These are phyloP conservation scores for Oreochromis niloticus DNA, from an alignment of 2,113 vertebrate genomes.

Conservation along the genomic window DNA sequence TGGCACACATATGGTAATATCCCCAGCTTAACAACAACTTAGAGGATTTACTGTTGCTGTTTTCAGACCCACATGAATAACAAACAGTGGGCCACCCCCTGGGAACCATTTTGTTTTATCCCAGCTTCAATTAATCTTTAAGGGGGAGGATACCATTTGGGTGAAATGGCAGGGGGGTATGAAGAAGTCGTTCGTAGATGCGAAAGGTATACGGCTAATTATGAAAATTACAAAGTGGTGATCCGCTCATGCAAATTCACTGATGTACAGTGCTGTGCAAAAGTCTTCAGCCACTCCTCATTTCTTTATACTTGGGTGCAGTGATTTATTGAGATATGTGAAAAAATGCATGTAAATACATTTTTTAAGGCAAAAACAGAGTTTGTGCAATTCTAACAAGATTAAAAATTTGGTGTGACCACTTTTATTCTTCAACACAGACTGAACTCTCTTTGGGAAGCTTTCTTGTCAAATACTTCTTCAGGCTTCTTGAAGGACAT, in stretches of 20 bases:
- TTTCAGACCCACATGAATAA: conserved; percentile 82
- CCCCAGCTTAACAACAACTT: conserved; percentile 80
- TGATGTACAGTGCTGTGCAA: not conserved
- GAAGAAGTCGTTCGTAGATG: conserved; percentile 56
- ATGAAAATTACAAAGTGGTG: conserved; percentile 66
- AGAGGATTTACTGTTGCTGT: conserved; percentile 81
- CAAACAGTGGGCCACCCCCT: conserved; percentile 81
- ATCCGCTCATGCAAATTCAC: conserved; percentile 54
- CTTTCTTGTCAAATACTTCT: not conserved
- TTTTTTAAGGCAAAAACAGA: not conserved
- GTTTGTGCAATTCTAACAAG: not conserved
- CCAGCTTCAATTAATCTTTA: conserved; percentile 83
- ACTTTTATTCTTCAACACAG: not conserved
- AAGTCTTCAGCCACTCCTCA: not conserved
- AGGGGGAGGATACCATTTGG: conserved; percentile 80
- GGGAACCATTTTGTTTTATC: conserved; percentile 85
- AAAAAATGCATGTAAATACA: not conserved
- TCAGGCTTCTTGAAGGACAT: not conserved
- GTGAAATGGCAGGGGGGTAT: conserved; percentile 72
- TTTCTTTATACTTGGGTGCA: not conserved
- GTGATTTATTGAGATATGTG: not conserved
- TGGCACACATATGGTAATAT: conserved; percentile 86
- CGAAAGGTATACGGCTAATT: conserved; percentile 72
- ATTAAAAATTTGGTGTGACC: not conserved
- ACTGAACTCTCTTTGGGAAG: not conserved